Evolutionary conservation across 1,140 invertebrate genomes (phyloP).

Genomic region (Mizuhopecten yessoensis): DNA sequence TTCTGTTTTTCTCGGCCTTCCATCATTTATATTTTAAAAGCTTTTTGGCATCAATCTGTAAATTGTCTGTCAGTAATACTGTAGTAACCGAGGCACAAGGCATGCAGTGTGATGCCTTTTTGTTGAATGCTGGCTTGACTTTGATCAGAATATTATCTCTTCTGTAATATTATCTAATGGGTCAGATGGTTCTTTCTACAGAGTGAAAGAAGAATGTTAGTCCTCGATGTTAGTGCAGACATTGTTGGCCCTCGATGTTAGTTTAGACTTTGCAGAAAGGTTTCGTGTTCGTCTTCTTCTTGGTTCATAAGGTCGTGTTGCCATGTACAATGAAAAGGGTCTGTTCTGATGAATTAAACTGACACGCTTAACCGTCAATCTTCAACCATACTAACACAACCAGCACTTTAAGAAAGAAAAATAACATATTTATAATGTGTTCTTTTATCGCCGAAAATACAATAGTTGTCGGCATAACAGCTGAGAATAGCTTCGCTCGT

Average conservation of each 20-base stretch:
- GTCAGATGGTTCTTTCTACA: conserved; percentile 30
- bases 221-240: too few relatives aligned
- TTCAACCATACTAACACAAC: not conserved
- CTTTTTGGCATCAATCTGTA: conserved; percentile 38
- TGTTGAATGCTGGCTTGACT: not conserved
- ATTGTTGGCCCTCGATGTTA: not conserved
- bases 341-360: not conserved
- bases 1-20: conserved; percentile 37
- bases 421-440: not conserved
- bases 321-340: not conserved
- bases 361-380: not conserved
- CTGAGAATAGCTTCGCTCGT: not conserved
- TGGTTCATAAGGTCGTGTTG: not conserved
- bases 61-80: conserved; percentile 15
- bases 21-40: conserved; percentile 40
- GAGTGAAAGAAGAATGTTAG: not conserved
- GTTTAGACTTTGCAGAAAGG: conserved; percentile 2
- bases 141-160: conserved; percentile 23
- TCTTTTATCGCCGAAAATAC: too few relatives aligned
- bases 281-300: not conserved
- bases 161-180: conserved; percentile 35
- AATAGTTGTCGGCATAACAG: not conserved
- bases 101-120: not conserved
- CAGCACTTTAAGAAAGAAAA: not conserved
- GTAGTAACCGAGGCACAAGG: too few relatives aligned